phyloP scores from a whole-genome alignment of 2,797 vertebrate species.

The Eidolon dupreanum region DNA sequence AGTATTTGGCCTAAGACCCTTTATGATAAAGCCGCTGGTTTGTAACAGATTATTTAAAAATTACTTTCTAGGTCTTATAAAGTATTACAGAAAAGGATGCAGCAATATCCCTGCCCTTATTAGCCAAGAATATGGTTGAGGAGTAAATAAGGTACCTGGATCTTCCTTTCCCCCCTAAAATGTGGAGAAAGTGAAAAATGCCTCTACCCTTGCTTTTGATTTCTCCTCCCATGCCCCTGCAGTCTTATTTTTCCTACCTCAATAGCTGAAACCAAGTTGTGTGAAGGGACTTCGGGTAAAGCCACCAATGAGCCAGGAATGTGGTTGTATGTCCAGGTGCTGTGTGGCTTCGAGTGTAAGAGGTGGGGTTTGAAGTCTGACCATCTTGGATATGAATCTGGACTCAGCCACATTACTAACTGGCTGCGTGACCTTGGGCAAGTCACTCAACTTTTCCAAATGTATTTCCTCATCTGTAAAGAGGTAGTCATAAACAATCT shows the following conservation, averaged over 20 bases:
- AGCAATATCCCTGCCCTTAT: not conserved
- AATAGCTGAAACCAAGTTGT: not conserved
- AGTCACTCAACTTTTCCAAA: not conserved
- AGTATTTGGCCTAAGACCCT: constrained; percentile 51
- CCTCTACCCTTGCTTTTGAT: not conserved
- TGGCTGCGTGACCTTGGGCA: not conserved
- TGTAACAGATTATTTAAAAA: not conserved
- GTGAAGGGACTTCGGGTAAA: not conserved
- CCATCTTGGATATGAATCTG: not conserved
- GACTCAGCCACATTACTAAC: not conserved
- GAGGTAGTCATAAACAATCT: not conserved
- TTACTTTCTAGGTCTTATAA: not conserved
- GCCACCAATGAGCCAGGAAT: not conserved
- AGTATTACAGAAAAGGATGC: not conserved
- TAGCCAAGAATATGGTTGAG: not conserved
- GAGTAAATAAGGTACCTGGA: not conserved
- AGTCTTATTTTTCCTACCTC: not conserved
- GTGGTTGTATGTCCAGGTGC: fast-evolving
- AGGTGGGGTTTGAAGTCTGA: not conserved
- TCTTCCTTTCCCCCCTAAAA: not conserved
- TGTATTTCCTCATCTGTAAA: not conserved
- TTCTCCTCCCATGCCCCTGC: not conserved
- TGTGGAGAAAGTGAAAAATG: not conserved
- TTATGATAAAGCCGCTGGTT: not conserved
- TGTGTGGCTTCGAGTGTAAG: not conserved